Evolutionary conservation across 37 sponge, comb jelly and placozoan genomes (phyloP), one percentile per base, ranked within the genome.

Genomic region (Petrosia ficiformis): DNA sequence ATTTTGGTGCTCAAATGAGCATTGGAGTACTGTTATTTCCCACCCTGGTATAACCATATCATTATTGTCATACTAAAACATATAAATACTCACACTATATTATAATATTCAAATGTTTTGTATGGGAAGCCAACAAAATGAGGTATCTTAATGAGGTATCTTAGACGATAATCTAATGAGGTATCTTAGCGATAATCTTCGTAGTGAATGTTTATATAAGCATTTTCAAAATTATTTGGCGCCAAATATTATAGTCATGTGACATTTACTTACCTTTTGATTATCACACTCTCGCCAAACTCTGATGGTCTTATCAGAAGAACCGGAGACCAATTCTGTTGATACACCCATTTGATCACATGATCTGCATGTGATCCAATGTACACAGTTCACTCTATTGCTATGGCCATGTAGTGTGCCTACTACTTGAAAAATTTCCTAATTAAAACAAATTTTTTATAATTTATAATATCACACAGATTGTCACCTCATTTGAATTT

Each of bases 371-470:
- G 54, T 14, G 32, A 89, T 59, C 82, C 86, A 93, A 10, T 38
- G 41, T 1, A 93, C 91, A 78, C 94, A 93, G 69, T 93, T 93
- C 38, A 93, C 94, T 5, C 76, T 57, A 1, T 66, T 80, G 0
- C 42, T 82, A 68, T 93, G 94, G 1, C 90, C 87, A 72, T 80
- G 79, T 6, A 93, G 79, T 11, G 69, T 89, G 22, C 48, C 31
- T 33, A 57, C 0, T 33, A 79, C 85, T 4, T 61, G 6, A 24
- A 48, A 16, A 16, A 48, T 48, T 48, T 48, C 16, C 54, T 16
- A 19, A 48, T 19, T 48, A 48, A 48, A 48, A 48, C 28, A 28
- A 8, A 68, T 30, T 64, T 32, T 34, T 1, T 16, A 64, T 8
- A 10, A 14, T 21, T 64, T 8, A n/a, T 64, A 25, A 30, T 30